These are phyloP conservation scores for Crossaster papposus DNA, from an alignment of 53 echinoderm and acorn worm genomes.

Conservation along the genomic window DNA sequence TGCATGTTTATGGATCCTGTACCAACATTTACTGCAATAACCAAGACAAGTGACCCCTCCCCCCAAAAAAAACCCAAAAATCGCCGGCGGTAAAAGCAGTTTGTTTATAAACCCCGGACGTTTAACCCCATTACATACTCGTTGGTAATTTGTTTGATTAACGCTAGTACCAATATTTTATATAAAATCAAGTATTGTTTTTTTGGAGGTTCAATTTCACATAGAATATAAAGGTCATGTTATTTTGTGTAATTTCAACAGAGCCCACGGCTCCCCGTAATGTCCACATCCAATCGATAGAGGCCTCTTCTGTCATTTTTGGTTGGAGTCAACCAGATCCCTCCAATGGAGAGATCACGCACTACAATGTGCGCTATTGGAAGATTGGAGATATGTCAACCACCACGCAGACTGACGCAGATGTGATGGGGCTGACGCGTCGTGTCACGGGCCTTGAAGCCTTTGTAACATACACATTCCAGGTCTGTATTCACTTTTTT, in stretches of 20 bases:
- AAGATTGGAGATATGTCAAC: background rate
- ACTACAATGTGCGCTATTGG: constrained; percentile 17
- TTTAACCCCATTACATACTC: too few species aligned
- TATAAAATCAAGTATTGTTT: background rate
- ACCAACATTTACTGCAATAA: too few species aligned
- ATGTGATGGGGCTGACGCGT: background rate
- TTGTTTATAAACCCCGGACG: too few species aligned
- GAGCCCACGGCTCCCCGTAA: background rate
- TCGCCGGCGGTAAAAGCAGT: too few species aligned
- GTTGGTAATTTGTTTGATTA: too few species aligned
- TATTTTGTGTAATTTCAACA: background rate
- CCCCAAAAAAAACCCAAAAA: too few species aligned
- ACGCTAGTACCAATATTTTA: too few species aligned
- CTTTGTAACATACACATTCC: background rate
- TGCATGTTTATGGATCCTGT: too few species aligned
- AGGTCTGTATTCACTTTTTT: background rate
- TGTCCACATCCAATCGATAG: background rate
- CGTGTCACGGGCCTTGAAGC: background rate
- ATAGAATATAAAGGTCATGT: background rate
- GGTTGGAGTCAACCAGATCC: constrained; percentile 5
- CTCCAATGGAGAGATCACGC: background rate
- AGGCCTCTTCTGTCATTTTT: background rate
- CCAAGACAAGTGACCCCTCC: too few species aligned
- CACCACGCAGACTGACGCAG: background rate
- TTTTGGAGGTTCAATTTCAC: background rate